These are phyloP conservation scores for Orchesella flavescens DNA, from an alignment of 2,888 invertebrate genomes.

Conservation along the genomic window DNA sequence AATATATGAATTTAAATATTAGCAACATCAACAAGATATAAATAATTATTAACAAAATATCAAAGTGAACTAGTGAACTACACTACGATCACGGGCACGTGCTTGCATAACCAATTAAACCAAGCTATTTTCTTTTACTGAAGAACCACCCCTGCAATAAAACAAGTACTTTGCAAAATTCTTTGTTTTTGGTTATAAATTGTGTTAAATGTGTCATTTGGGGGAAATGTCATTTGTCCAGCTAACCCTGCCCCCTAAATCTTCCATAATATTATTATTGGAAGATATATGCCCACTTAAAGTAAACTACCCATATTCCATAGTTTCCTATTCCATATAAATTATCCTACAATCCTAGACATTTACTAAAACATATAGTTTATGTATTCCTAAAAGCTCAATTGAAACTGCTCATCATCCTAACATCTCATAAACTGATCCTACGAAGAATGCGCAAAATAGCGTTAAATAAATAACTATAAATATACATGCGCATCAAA, in stretches of 20 bases:
- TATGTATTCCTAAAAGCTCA: no score
- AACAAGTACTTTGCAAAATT: slow-evolving; percentile 68
- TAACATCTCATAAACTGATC: no score
- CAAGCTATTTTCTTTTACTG: slow-evolving; percentile 68
- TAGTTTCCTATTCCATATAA: not conserved
- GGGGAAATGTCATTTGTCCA: slow-evolving; percentile 61
- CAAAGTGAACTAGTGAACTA: not conserved
- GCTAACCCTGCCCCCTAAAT: slow-evolving; percentile 20
- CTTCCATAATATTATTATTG: not conserved
- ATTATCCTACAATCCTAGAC: slow-evolving; percentile 2
- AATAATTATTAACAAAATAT: slow-evolving; percentile 19
- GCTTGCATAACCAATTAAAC: slow-evolving; percentile 72
- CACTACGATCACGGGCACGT: slow-evolving; percentile 45
- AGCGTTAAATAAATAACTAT: no score
- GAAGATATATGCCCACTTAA: not conserved
- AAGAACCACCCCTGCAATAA: slow-evolving; percentile 71
- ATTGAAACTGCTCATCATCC: no score
- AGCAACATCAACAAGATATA: not conserved
- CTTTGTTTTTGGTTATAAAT: slow-evolving; percentile 65
- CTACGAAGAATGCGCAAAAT: no score
- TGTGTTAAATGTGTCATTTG: slow-evolving; percentile 69
- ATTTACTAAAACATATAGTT: no score
- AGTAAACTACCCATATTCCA: slow-evolving; percentile 7
- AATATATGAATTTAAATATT: slow-evolving; percentile 9
- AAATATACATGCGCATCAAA: no score